Base-by-base conservation (phyloP, 2,797 vertebrate genomes). In the Argentina silus region DNA sequence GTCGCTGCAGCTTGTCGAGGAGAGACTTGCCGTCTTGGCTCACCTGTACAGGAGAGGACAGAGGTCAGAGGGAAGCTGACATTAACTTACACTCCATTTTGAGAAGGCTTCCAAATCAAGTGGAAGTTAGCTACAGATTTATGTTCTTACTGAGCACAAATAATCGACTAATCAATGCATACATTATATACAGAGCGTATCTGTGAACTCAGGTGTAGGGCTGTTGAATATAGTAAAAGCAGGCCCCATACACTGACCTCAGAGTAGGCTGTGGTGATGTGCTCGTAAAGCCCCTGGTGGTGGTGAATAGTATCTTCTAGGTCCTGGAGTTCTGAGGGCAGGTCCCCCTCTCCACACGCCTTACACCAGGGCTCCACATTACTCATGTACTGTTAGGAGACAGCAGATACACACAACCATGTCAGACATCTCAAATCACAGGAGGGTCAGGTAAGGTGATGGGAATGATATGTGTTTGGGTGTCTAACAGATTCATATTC, bases 291-390 rank as follows among this genome's bases (percentile, higher is more conserved):
- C 11, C 97, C 97, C 90, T 99, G 98, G 88, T 99, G 98, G 84
- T 97, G 98, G 80, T 99, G 98, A 73, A 99, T 99, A 61, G 96
- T 97, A 23, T 98, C 98, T 86, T 99, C 98, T 77, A 99, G 93
- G 84, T 99, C 98, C 88, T 98, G 98, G 10, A 99, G 95, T 83
- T 99, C 98, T 0, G 97, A 97, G 0, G 98, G 98, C 84, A 99
- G 95, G 50, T 98, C 97, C 36, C 98, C 97, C 69, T 99, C 97
- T 0, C 97, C 97, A 36, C 97, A 99, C 0, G 97, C 97, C 87
- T 99, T 99, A 84, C 97, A 98, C 98, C 98, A 99, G 0, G 97
- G 95, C 85, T 99, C 97, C 86, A 99, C 96, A 47, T 98, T 99
- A 90, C 95, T 95, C 97, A 99, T 97, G 74, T 99, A 99, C 98